Evolutionary conservation across 2,797 vertebrate species (phyloP).

Genomic region (Lepidocolaptes lacrymiger): DNA sequence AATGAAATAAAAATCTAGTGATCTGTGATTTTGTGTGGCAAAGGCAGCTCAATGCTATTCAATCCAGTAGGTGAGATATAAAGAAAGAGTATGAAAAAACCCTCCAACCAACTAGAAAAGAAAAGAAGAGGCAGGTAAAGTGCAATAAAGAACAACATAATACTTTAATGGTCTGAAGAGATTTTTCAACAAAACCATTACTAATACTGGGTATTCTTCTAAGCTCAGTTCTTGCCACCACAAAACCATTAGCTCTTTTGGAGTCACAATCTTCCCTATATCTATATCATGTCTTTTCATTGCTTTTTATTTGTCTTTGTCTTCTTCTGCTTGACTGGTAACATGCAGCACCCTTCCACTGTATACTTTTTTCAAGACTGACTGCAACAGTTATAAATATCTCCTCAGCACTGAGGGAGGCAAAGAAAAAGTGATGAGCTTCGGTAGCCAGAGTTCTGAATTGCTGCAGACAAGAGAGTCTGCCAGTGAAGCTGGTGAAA

Average conservation of each 20-base stretch:
- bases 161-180: constrained; percentile 56
- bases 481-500: constrained; percentile 63
- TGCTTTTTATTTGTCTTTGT: constrained; percentile 68
- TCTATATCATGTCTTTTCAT: constrained; percentile 33
- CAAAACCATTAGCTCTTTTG: constrained; percentile 33
- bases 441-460: constrained; percentile 64
- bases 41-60: constrained; percentile 68
- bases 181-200: constrained; percentile 45
- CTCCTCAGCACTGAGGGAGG: constrained; percentile 40
- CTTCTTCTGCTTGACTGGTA: constrained; percentile 67
- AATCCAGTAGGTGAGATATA: constrained; percentile 56
- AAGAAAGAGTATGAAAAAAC: constrained; percentile 48
- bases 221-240: constrained; percentile 24
- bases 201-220: constrained; percentile 37
- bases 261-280: constrained; percentile 32
- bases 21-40: constrained; percentile 65
- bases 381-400: constrained; percentile 69
- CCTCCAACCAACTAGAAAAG: neutral
- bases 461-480: constrained; percentile 51
- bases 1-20: constrained; percentile 70
- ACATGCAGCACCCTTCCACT: constrained; percentile 52
- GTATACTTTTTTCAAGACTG: constrained; percentile 62
- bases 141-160: constrained; percentile 63
- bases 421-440: constrained; percentile 62
- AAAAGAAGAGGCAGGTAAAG: constrained; percentile 38